Base-by-base conservation (phyloP, 2,888 invertebrate species). In the Prosopocoilus inquinatus region DNA sequence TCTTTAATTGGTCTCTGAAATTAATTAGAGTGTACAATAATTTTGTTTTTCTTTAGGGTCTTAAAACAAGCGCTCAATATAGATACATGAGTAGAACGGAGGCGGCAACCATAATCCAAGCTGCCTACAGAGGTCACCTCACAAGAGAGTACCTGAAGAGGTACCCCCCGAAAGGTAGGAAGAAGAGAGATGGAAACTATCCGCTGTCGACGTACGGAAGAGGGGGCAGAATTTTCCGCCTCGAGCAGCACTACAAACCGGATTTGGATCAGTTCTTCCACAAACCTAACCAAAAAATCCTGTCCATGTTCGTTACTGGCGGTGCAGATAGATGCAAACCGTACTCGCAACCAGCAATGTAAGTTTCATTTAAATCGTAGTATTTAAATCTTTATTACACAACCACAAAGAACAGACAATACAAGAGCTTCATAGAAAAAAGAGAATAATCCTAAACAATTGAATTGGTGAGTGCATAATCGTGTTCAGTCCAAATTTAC, bases 41-140 rank as follows among this genome's bases (percentile, higher is more conserved):
- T 28, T 28, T 7, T 28, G 7, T 28, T 28, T 7, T 28, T 28
- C 7, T 28, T 5, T 4, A 28, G 20, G 20, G 20, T 28, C 4
- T 28, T 3, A 28, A 28, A 28, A 1, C 20, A 3, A 28, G 3
- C 20, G 7, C 3, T 43, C 9, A 5, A 5, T 28, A 9, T 9
- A 28, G 15, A 28, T 15, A n/a, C 3, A 41, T 66, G 61, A 70
- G 68, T 47, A 68, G 72, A 54, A 68, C 71, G 44, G 68, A 73
- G 13, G 75, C 76, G 9, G 77, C 77, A 1, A 73, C 70, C 9
- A 69, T 67, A 11, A 76, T 77, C 62, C 77, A 77, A 62, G 70
- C 74, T 12, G 65, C 72, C 9, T 77, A 70, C 53, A 65, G 63
- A 12, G 61, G 61, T 9, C 60, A 64, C 70, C 52, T 77, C 64